phyloP scores from a whole-genome alignment of 1,140 invertebrate species.

The Radopholus similis region DNA sequence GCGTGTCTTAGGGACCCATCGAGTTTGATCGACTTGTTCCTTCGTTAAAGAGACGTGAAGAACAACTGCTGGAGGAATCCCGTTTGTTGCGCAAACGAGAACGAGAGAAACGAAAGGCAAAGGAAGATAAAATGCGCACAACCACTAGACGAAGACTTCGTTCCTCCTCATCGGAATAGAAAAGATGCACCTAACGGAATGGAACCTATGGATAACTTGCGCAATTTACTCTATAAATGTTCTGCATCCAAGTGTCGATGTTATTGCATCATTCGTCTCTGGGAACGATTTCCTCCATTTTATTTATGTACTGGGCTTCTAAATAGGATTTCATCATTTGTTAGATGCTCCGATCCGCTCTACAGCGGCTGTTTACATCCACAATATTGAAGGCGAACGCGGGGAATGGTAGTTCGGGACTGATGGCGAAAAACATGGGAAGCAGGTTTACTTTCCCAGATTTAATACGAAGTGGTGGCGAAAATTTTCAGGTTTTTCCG shows the following conservation, averaged over 20 bases:
- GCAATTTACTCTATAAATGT: neutral
- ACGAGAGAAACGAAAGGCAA: constrained; percentile 10
- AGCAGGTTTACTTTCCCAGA: too few relatives aligned
- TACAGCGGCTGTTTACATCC: too few relatives aligned
- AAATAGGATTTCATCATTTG: too few relatives aligned
- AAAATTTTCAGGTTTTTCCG: too few relatives aligned
- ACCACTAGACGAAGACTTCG: neutral
- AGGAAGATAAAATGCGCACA: constrained; percentile 7
- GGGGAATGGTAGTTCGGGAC: too few relatives aligned
- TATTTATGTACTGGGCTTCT: neutral
- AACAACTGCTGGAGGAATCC: constrained; percentile 21
- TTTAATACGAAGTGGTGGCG: too few relatives aligned
- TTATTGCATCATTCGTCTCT: too few relatives aligned
- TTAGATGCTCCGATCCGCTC: too few relatives aligned
- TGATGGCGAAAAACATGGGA: too few relatives aligned
- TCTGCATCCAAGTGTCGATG: neutral
- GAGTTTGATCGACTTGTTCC: neutral
- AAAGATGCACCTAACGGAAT: too few relatives aligned
- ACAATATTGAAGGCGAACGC: too few relatives aligned
- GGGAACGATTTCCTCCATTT: too few relatives aligned
- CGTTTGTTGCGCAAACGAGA: constrained; percentile 13
- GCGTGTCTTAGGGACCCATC: neutral
- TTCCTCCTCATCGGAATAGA: constrained; percentile 8
- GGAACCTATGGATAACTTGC: neutral
- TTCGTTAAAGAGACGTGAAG: constrained; percentile 7